These are phyloP conservation scores for Mandrillus leucophaeus DNA, from an alignment of 2,113 vertebrate species.

Conservation along the genomic window DNA sequence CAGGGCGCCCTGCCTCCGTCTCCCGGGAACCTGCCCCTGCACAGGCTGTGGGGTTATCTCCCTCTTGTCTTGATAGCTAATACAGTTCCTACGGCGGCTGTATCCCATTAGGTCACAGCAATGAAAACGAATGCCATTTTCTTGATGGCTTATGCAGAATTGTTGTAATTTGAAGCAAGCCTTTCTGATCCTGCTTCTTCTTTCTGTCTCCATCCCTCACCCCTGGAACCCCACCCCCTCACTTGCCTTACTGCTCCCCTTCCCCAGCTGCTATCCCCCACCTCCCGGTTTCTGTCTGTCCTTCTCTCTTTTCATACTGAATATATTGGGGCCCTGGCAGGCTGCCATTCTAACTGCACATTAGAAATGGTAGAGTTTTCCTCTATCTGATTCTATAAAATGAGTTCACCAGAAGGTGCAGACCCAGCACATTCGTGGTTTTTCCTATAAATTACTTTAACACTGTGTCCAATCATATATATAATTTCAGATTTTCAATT, in stretches of 20 bases:
- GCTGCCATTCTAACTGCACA: slow-evolving; percentile 89
- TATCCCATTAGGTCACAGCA: slow-evolving; percentile 86
- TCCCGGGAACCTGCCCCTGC: slow-evolving; percentile 75
- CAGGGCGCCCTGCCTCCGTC: neutral
- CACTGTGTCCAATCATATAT: slow-evolving; percentile 94
- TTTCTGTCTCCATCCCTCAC: slow-evolving; percentile 43
- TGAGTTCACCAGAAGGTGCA: slow-evolving; percentile 91
- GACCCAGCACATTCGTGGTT: slow-evolving; percentile 92
- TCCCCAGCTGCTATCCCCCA: neutral
- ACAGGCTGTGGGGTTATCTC: slow-evolving; percentile 82
- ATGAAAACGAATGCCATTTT: slow-evolving; percentile 87
- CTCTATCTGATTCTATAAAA: slow-evolving; percentile 93
- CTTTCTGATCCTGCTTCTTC: slow-evolving; percentile 73
- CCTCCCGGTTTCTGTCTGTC: slow-evolving; percentile 67
- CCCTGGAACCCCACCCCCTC: neutral
- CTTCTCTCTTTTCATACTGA: slow-evolving; percentile 79
- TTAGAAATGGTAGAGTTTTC: slow-evolving; percentile 91
- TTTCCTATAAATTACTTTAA: slow-evolving; percentile 94
- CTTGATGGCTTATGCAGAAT: slow-evolving; percentile 88
- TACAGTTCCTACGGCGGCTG: slow-evolving; percentile 79
- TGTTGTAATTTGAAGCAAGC: slow-evolving; percentile 88
- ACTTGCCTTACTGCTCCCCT: too few relatives aligned
- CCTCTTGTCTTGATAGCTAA: slow-evolving; percentile 84
- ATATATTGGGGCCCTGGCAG: slow-evolving; percentile 85
- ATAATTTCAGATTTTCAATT: slow-evolving; percentile 96